Conservation (phyloP, 2,888 invertebrate genomes). For the Sphaerophoria rueppellii region DNA sequence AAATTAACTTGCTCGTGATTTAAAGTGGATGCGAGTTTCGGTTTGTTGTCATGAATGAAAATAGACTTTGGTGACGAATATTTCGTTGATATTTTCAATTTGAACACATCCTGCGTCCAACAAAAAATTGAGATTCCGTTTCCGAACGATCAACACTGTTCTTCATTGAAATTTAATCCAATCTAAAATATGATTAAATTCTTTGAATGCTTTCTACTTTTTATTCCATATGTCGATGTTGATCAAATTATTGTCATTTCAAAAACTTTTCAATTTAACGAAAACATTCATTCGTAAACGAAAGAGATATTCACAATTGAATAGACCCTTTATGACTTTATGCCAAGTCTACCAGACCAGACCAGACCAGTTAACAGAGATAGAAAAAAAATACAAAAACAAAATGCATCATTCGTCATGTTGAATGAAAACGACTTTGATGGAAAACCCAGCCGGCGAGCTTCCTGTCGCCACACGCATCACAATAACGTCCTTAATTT, state of each 20-base stretch:
- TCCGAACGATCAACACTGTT: background rate
- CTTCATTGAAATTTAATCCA: background rate
- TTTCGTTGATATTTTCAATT: no score
- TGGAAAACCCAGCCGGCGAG: slow-evolving; percentile 3
- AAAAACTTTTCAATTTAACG: slow-evolving; percentile 4
- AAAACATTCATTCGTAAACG: slow-evolving; percentile 39
- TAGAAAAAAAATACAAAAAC: slow-evolving; percentile 26
- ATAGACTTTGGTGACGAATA: no score
- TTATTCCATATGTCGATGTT: slow-evolving; percentile 21
- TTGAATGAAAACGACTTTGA: slow-evolving; percentile 5
- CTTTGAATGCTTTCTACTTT: background rate
- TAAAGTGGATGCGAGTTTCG: background rate
- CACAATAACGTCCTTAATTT: slow-evolving; percentile 55
- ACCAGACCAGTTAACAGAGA: background rate
- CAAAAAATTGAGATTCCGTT: background rate
- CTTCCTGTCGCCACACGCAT: slow-evolving; percentile 60
- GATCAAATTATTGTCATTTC: slow-evolving; percentile 18
- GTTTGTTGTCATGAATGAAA: no score
- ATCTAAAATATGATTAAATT: background rate
- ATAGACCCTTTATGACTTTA: slow-evolving; percentile 21
- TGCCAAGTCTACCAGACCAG: no score
- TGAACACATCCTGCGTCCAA: no score
- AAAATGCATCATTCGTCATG: slow-evolving; percentile 1
- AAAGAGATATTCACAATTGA: slow-evolving; percentile 49
- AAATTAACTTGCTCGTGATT: slow-evolving; percentile 1